Percentiles rank a stretch among this genome's conserved stretches.
Conservation (phyloP, 2,797 vertebrate species). For the Chelon auratus region DNA sequence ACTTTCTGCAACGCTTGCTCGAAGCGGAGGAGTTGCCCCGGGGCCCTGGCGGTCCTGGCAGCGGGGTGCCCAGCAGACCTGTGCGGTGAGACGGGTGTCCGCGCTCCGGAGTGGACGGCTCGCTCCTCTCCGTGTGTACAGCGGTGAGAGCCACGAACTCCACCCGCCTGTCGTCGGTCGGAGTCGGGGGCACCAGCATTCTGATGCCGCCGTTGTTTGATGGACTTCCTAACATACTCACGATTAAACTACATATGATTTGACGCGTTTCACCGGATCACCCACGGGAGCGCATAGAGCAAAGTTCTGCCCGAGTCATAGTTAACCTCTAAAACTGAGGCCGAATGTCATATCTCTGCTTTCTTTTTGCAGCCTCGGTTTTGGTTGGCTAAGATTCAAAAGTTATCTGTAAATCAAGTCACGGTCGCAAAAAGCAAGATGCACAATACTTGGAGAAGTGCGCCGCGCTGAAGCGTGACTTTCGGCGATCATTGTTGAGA, state of each 20-base stretch:
- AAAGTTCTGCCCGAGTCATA: constrained; percentile 68
- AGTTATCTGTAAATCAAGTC: constrained; percentile 73
- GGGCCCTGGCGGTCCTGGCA: constrained; percentile 82
- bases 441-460: constrained; percentile 32
- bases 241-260: constrained; percentile 31
- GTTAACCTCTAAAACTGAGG: constrained; percentile 5
- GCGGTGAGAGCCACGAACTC: constrained; percentile 92
- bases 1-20: constrained; percentile 90
- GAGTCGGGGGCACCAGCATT: constrained; percentile 81
- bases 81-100: constrained; percentile 86
- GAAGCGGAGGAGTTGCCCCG: constrained; percentile 79
- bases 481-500: constrained; percentile 67
- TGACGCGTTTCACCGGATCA: constrained; percentile 39
- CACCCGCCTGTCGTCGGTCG: constrained; percentile 85
- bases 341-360: constrained; percentile 17
- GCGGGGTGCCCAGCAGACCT: constrained; percentile 86
- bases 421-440: constrained; percentile 44
- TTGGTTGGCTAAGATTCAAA: background rate
- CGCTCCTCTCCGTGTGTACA: constrained; percentile 89
- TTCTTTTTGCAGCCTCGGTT: background rate
- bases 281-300: constrained; percentile 20
- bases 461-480: constrained; percentile 54
- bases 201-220: constrained; percentile 89
- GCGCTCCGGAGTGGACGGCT: constrained; percentile 86
- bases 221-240: constrained; percentile 82